A percentile compares a stretch with the other conserved stretches of the same genome.
Evolutionary conservation across 64 coral and sea anemone genomes (phyloP).

Genomic region (Stichodactyla helianthus): DNA sequence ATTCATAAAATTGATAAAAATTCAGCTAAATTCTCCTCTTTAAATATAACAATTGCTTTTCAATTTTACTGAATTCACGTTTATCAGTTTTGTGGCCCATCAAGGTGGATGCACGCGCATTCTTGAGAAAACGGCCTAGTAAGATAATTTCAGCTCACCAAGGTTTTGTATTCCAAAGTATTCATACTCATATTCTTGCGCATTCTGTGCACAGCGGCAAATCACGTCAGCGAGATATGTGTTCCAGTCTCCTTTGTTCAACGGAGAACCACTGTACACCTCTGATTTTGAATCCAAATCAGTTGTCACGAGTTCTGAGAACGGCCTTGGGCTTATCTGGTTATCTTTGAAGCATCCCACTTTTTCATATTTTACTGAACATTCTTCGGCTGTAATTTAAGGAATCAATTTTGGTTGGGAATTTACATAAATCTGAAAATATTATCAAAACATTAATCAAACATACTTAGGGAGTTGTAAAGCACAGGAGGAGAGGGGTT

Average conservation of each 20-base stretch:
- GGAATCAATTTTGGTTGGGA: not conserved
- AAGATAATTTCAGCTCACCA: constrained; percentile 11
- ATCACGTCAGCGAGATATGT: constrained; percentile 25
- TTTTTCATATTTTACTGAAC: constrained; percentile 30
- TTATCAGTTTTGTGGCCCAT: too few relatives aligned
- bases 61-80: too few relatives aligned
- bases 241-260: constrained; percentile 53
- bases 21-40: too few relatives aligned
- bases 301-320: constrained; percentile 43
- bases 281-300: constrained; percentile 44
- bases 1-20: too few relatives aligned
- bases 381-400: not conserved
- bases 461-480: too few relatives aligned
- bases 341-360: constrained; percentile 51
- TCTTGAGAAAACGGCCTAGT: not conserved
- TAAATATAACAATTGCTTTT: too few relatives aligned
- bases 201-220: constrained; percentile 38
- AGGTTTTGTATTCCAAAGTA: constrained; percentile 52
- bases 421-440: too few relatives aligned
- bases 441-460: too few relatives aligned
- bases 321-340: not conserved
- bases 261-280: constrained; percentile 26
- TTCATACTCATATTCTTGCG: constrained; percentile 10
- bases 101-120: too few relatives aligned
- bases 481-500: too few relatives aligned